Evolutionary conservation across 2,113 vertebrate genomes (phyloP).

Genomic region (Todiramphus chloris): DNA sequence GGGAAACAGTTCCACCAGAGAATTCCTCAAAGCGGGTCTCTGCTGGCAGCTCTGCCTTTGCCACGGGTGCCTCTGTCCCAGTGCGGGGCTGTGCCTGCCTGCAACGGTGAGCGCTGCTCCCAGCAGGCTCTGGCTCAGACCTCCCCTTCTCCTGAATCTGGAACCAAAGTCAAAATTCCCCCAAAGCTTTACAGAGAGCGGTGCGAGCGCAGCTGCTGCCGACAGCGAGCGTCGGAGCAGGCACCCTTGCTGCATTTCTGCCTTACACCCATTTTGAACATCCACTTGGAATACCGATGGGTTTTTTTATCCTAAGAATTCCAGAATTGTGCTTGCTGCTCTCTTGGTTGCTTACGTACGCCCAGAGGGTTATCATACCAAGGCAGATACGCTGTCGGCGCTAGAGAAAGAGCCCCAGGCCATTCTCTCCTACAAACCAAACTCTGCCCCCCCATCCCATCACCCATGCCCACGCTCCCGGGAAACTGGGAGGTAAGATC

Average conservation of each 20-base stretch:
- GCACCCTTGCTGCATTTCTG: accelerated
- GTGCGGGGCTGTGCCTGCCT: neutral
- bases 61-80: accelerated
- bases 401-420: neutral
- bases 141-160: neutral
- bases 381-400: accelerated
- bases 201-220: accelerated
- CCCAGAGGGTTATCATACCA: accelerated
- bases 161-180: neutral
- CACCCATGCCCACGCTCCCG: accelerated
- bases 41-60: neutral
- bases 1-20: neutral
- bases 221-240: accelerated
- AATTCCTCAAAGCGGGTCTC: neutral
- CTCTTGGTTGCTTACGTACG: accelerated
- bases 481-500: neutral
- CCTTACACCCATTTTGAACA: neutral
- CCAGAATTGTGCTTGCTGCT: neutral
- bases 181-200: accelerated
- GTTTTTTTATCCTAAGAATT: neutral
- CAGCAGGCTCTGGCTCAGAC: accelerated
- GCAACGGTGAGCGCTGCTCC: neutral
- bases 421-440: neutral
- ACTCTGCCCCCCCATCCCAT: neutral
- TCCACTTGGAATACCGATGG: neutral